These are phyloP conservation scores for Muricea muricata DNA, from an alignment of 92 coral and sea anemone species.

Conservation along the genomic window DNA sequence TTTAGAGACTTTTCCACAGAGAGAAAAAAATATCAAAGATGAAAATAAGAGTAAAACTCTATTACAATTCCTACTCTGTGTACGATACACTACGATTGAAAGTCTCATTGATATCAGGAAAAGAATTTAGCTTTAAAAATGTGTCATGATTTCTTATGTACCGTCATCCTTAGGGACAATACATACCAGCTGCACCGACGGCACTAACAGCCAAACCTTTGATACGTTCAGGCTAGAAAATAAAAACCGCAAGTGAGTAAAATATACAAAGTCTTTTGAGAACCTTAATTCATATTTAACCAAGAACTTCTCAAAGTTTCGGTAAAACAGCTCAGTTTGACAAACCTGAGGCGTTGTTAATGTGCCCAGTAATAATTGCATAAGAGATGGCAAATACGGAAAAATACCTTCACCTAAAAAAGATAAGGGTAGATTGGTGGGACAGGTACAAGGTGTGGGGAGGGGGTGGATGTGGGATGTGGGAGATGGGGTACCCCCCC, in stretches of 20 bases:
- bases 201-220: constrained; percentile 96
- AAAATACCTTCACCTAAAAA: constrained; percentile 83
- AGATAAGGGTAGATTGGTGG: neutral
- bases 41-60: too few relatives aligned
- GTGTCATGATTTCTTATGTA: too few relatives aligned
- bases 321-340: neutral
- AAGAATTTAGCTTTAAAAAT: too few relatives aligned
- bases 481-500: too few relatives aligned
- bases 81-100: too few relatives aligned
- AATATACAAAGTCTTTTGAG: neutral
- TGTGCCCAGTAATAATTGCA: constrained; percentile 80
- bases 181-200: constrained; percentile 91
- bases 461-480: too few relatives aligned
- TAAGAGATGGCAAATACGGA: constrained; percentile 86
- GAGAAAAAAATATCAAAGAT: neutral
- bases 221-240: constrained; percentile 72
- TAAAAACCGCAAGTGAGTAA: neutral
- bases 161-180: neutral
- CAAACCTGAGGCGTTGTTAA: constrained; percentile 81
- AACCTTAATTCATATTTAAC: too few relatives aligned
- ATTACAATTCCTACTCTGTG: too few relatives aligned
- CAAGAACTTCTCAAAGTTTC: too few relatives aligned
- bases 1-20: too few relatives aligned
- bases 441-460: neutral
- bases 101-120: too few relatives aligned